A percentile compares a stretch with the other conserved stretches of the same genome.
These are phyloP conservation scores for Gallinago nigripennis DNA, from an alignment of 2,797 vertebrate genomes.

Conservation along the genomic window DNA sequence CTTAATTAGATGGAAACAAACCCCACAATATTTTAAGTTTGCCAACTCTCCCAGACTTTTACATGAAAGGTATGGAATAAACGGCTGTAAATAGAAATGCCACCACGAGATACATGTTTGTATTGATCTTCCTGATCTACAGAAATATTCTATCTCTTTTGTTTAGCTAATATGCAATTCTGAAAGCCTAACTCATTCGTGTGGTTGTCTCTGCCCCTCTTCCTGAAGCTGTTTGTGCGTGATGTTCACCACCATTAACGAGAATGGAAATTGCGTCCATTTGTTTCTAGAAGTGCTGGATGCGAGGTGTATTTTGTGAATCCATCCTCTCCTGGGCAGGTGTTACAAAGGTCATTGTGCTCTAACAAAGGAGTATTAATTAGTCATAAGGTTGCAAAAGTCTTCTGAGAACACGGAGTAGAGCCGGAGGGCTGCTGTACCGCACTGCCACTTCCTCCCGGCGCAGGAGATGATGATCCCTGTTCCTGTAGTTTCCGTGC, in stretches of 20 bases:
- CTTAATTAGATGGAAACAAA: background rate
- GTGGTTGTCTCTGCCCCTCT: background rate
- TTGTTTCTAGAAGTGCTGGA: background rate
- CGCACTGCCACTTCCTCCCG: background rate
- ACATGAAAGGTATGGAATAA: background rate
- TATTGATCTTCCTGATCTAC: background rate
- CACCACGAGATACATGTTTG: background rate
- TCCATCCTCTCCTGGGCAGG: background rate
- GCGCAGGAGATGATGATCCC: background rate
- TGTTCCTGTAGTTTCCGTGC: background rate
- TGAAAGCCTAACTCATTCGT: background rate
- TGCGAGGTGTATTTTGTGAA: background rate
- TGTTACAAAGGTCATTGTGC: background rate
- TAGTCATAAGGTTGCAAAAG: conserved; percentile 1
- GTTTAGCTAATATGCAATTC: background rate
- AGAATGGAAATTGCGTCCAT: background rate
- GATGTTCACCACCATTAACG: background rate
- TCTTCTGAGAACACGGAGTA: background rate
- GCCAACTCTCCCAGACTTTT: background rate
- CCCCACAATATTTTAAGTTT: background rate
- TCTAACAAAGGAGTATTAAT: background rate
- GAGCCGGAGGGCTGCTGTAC: background rate
- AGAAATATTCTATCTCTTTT: background rate
- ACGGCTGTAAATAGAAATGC: background rate
- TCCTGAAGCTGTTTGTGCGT: background rate